Percentiles rank a stretch among this genome's conserved stretches.
These are phyloP conservation scores for Drosophila nigromelanica DNA, from an alignment of 1,140 invertebrate species.

Conservation along the genomic window DNA sequence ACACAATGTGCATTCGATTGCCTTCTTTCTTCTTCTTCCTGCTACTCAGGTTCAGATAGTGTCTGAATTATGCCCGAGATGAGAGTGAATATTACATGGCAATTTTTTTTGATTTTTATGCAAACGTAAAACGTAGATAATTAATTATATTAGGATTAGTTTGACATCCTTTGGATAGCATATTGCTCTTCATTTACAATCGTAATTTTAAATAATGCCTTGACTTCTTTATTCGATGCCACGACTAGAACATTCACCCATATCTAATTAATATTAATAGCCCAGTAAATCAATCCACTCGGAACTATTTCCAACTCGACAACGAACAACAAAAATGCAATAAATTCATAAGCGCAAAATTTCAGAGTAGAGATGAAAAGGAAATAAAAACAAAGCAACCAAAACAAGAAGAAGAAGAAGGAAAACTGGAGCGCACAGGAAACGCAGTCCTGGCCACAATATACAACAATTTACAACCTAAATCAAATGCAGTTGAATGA, in stretches of 20 bases:
- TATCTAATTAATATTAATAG: conserved; percentile 46
- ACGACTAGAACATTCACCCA: neutral
- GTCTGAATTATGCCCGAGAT: conserved; percentile 25
- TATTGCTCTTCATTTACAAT: no score
- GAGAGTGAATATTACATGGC: no score
- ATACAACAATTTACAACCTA: conserved; percentile 81
- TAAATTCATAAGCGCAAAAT: conserved; percentile 77
- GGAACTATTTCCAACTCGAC: conserved; percentile 20
- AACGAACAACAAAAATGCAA: conserved; percentile 49
- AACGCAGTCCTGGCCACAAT: conserved; percentile 64
- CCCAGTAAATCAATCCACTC: conserved; percentile 37
- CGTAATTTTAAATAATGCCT: neutral
- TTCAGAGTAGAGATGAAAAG: conserved; percentile 4
- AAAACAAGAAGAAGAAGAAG: conserved; percentile 11
- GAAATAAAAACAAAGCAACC: neutral
- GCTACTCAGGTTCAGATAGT: conserved; percentile 5
- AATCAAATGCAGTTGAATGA: conserved; percentile 82
- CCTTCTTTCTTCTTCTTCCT: conserved; percentile 6
- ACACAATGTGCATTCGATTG: conserved; percentile 46
- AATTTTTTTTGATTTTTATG: no score
- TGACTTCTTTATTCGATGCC: no score
- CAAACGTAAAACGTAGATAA: no score
- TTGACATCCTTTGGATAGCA: no score
- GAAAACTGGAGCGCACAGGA: conserved; percentile 59
- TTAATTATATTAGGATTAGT: no score